These are phyloP conservation scores for Marronus borbonicus DNA, from an alignment of 2,888 invertebrate species.

Conservation along the genomic window DNA sequence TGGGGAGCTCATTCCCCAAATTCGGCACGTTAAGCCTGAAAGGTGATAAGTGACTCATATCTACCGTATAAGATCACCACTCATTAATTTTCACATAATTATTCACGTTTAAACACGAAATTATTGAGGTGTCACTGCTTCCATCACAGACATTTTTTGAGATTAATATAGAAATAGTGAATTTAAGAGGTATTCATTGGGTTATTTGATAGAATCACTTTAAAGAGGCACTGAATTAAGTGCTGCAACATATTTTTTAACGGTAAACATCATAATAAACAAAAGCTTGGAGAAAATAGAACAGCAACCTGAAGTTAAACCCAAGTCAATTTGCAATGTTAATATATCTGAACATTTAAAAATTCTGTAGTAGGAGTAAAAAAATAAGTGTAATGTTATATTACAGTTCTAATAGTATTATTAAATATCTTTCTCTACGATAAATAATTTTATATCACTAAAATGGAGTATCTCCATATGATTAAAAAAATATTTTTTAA, in stretches of 20 bases:
- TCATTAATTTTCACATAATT: conserved; percentile 37
- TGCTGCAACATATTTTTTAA: conserved; percentile 31
- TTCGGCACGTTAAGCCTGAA: conserved; percentile 69
- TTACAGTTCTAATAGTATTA: no score
- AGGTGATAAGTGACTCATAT: conserved; percentile 69
- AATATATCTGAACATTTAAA: no score
- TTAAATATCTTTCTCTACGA: no score
- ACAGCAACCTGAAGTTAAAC: conserved; percentile 36
- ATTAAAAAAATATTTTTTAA: no score
- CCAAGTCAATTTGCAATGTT: neutral
- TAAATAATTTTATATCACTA: no score
- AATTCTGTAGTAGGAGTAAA: no score
- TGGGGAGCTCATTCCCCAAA: conserved; percentile 70
- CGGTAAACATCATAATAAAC: conserved; percentile 38
- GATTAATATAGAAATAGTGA: neutral
- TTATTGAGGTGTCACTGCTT: conserved; percentile 25
- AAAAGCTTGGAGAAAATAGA: conserved; percentile 42
- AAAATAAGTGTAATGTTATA: no score
- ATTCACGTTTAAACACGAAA: conserved; percentile 28
- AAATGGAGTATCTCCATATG: no score
- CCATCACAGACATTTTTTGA: conserved; percentile 21
- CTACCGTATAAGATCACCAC: conserved; percentile 29
- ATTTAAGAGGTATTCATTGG: conserved; percentile 18
- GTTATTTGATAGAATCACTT: neutral
- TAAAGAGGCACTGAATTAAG: neutral